These are phyloP conservation scores for Danio albolineatus DNA, from an alignment of 2,797 vertebrate species.

Conservation along the genomic window DNA sequence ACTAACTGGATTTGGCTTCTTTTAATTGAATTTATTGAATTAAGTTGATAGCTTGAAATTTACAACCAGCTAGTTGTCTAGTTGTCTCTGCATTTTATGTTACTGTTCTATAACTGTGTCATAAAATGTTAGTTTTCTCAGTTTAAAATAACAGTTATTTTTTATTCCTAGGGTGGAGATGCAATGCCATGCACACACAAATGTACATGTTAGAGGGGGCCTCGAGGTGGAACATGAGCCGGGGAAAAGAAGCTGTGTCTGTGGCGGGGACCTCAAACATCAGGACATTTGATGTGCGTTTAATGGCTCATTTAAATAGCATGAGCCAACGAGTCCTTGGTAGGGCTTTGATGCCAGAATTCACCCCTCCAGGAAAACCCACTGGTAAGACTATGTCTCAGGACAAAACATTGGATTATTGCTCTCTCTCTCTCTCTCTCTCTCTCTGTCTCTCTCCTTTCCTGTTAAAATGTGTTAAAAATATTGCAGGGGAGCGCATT, in stretches of 20 bases:
- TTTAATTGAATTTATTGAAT: too few species aligned
- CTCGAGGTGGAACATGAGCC: constrained; percentile 51
- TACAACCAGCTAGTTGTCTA: background rate
- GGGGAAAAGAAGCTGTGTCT: constrained; percentile 22
- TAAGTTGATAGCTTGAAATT: background rate
- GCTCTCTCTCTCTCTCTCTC: background rate
- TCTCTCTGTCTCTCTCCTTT: too few species aligned
- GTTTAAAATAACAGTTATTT: constrained; percentile 3
- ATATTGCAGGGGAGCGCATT: background rate
- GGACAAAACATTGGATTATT: background rate
- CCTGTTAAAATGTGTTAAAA: background rate
- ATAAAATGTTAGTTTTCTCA: background rate
- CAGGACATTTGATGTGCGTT: constrained; percentile 24
- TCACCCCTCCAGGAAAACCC: constrained; percentile 41
- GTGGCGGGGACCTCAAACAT: constrained; percentile 12
- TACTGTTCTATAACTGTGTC: background rate
- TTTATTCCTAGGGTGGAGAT: constrained; percentile 42
- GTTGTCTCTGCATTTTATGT: background rate
- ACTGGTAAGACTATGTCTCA: constrained; percentile 38
- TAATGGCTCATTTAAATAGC: constrained; percentile 40
- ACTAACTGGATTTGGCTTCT: background rate
- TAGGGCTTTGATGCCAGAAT: constrained; percentile 41
- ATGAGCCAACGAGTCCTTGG: constrained; percentile 44
- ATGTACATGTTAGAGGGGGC: constrained; percentile 53
- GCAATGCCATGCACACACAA: constrained; percentile 47